Evolutionary conservation across 2,113 vertebrate genomes (phyloP).

Genomic region (Xyrauchen texanus): DNA sequence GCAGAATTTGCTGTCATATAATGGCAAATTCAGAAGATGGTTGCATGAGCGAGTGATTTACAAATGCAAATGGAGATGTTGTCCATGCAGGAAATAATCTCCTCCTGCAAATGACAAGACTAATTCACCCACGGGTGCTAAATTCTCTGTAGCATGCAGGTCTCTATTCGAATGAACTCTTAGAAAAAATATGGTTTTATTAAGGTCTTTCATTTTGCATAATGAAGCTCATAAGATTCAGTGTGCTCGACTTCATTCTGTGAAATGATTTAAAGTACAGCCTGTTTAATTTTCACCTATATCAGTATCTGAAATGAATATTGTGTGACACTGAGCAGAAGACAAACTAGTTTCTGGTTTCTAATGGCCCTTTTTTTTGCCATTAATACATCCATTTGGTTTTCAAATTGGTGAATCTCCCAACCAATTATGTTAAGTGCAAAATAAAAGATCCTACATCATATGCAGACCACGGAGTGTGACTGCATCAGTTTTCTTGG

Average conservation of each 20-base stretch:
- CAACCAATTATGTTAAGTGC: background rate
- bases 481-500: background rate
- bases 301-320: background rate
- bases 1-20: no score
- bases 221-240: background rate
- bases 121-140: no score
- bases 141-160: no score
- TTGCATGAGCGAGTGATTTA: no score
- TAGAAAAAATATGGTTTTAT: background rate
- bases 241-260: background rate
- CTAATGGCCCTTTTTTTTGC: background rate
- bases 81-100: no score
- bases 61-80: no score
- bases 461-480: background rate
- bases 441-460: slow-evolving; percentile 19
- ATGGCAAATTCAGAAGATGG: no score
- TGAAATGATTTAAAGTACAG: background rate
- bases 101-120: no score
- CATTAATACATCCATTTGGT: background rate
- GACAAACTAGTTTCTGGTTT: background rate
- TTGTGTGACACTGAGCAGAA: no score
- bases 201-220: background rate
- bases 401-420: background rate
- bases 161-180: background rate
- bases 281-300: background rate